Conservation (phyloP, 2,888 invertebrate species). For the Villa cingulata region DNA sequence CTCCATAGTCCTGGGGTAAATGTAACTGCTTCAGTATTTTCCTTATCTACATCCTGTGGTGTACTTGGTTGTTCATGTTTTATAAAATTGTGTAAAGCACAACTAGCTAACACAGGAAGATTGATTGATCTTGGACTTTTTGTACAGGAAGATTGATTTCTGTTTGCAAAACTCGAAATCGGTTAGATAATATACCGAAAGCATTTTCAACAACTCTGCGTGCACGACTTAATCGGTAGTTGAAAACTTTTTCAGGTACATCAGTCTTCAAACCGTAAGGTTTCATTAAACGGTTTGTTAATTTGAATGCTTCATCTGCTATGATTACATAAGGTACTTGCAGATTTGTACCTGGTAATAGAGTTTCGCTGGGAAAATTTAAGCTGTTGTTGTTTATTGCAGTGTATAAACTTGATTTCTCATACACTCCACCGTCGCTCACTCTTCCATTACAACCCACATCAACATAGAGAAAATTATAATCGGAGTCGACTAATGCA, state of each 20-base stretch:
- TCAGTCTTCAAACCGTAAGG: constrained; percentile 3
- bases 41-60: too few species aligned
- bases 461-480: constrained; percentile 15
- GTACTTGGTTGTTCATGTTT: not conserved
- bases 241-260: not conserved
- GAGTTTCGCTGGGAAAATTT: constrained; percentile 6
- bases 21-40: too few species aligned
- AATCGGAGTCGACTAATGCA: constrained; percentile 17
- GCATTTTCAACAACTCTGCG: too few species aligned
- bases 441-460: constrained; percentile 16
- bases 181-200: too few species aligned
- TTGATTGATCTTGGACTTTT: not conserved
- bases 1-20: too few species aligned
- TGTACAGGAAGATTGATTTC: not conserved
- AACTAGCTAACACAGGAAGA: not conserved
- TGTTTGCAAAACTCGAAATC: not conserved
- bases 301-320: constrained; percentile 11
- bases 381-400: not conserved
- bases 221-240: too few species aligned
- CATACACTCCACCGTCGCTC: constrained; percentile 9
- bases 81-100: not conserved
- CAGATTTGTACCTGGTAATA: constrained; percentile 3
- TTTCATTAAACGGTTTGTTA: constrained; percentile 10
- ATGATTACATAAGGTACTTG: constrained; percentile 9
- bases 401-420: not conserved